These are phyloP conservation scores for Campoletis sonorensis DNA, from an alignment of 1,140 invertebrate genomes.

Conservation along the genomic window DNA sequence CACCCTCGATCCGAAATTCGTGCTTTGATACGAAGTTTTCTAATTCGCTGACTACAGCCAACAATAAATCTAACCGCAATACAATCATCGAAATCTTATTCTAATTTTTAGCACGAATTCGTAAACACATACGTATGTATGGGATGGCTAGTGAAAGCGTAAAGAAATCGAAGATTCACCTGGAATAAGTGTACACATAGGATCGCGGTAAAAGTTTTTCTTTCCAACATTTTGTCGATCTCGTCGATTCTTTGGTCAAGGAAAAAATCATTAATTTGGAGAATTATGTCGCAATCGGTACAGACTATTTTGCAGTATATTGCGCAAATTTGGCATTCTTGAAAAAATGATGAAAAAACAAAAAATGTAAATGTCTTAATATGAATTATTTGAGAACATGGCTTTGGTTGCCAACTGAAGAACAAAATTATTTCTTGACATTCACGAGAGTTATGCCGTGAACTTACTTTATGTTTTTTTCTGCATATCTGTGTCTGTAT, in stretches of 20 bases:
- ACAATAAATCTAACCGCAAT: background rate
- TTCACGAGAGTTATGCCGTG: slow-evolving; percentile 57
- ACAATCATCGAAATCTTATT: background rate
- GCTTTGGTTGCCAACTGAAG: background rate
- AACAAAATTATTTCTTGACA: slow-evolving; percentile 56
- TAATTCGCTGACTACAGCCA: too few species aligned
- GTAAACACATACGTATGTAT: background rate
- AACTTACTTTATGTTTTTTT: slow-evolving; percentile 31
- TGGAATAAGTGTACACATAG: background rate
- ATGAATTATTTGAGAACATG: background rate
- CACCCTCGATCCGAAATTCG: too few species aligned
- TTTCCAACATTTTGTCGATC: background rate
- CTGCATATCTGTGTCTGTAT: background rate
- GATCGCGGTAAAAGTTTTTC: background rate
- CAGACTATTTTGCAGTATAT: too few species aligned
- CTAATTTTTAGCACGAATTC: slow-evolving; percentile 8
- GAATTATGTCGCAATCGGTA: background rate
- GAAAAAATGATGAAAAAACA: background rate
- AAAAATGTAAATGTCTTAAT: background rate
- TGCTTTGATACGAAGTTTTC: too few species aligned
- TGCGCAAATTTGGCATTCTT: background rate
- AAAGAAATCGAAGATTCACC: background rate
- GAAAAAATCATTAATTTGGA: background rate
- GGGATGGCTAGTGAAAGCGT: background rate
- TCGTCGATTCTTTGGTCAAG: background rate